Conservation (phyloP, 2,888 invertebrate species). For the Ormyrus rosae region DNA sequence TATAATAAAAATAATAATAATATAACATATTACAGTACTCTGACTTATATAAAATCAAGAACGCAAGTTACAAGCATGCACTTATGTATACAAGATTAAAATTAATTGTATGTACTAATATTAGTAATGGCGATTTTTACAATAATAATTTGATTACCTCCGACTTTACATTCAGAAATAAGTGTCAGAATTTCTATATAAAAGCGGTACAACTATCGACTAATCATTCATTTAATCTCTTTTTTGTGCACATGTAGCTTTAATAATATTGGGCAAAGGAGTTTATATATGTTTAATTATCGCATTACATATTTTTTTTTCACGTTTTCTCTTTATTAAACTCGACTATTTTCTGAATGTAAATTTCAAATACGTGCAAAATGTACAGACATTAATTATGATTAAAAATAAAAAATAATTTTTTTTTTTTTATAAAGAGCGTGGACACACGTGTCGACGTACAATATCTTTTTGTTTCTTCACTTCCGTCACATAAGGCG, state of each 20-base stretch:
- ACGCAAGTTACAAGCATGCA: constrained; percentile 57
- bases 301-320: not conserved
- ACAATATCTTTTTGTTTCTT: constrained; percentile 33
- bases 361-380: constrained; percentile 54
- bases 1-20: constrained; percentile 50
- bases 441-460: constrained; percentile 35
- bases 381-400: constrained; percentile 54
- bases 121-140: constrained; percentile 56
- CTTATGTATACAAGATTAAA: constrained; percentile 49
- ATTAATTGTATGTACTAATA: constrained; percentile 53
- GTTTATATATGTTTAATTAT: too few species aligned
- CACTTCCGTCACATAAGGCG: constrained; percentile 23
- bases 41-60: constrained; percentile 58
- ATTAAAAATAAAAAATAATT: constrained; percentile 53
- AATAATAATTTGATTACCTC: constrained; percentile 55
- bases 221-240: constrained; percentile 7
- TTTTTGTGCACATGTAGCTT: constrained; percentile 48
- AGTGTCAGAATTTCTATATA: constrained; percentile 15
- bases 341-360: constrained; percentile 49
- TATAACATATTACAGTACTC: constrained; percentile 52
- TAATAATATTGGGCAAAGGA: too few species aligned
- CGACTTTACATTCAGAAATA: constrained; percentile 56
- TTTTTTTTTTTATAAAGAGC: constrained; percentile 17
- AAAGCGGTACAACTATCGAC: not conserved
- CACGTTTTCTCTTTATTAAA: not conserved